Conservation (phyloP, 1,140 invertebrate genomes). For the Trinorchestia longiramus region DNA sequence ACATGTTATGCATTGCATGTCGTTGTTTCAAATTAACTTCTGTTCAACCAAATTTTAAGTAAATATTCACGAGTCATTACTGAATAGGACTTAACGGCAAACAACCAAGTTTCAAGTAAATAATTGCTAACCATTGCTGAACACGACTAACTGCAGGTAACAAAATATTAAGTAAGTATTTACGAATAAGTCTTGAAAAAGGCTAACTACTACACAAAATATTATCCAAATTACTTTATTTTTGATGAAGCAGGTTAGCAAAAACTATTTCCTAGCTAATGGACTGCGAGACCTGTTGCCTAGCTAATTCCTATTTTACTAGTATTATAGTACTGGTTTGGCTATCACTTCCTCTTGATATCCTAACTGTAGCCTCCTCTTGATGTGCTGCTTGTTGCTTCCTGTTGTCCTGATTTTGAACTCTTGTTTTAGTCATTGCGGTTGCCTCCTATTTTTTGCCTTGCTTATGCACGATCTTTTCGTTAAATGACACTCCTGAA, state of each 20-base stretch:
- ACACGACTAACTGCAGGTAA: neutral
- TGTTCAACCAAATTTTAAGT: neutral
- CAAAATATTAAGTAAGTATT: neutral
- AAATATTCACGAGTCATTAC: neutral
- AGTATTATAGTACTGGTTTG: neutral
- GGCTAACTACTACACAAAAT: neutral
- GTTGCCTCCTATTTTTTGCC: neutral
- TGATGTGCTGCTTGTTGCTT: too few species aligned
- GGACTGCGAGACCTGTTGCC: neutral
- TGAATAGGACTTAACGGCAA: neutral
- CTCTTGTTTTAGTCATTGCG: too few species aligned
- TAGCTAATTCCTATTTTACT: neutral
- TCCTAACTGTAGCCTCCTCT: too few species aligned
- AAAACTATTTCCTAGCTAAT: too few species aligned
- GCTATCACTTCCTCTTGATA: neutral
- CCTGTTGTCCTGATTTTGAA: too few species aligned
- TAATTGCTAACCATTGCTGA: neutral
- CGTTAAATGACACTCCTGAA: neutral
- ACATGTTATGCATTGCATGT: neutral
- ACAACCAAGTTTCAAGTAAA: neutral
- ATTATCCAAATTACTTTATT: too few species aligned
- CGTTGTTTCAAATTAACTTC: neutral
- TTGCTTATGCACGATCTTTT: neutral
- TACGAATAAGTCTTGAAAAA: neutral
- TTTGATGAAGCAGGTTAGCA: too few species aligned